Evolutionary conservation across 2,888 invertebrate species (phyloP), one percentile per base, ranked within the genome.

Genomic region (Atethmia centrago): DNA sequence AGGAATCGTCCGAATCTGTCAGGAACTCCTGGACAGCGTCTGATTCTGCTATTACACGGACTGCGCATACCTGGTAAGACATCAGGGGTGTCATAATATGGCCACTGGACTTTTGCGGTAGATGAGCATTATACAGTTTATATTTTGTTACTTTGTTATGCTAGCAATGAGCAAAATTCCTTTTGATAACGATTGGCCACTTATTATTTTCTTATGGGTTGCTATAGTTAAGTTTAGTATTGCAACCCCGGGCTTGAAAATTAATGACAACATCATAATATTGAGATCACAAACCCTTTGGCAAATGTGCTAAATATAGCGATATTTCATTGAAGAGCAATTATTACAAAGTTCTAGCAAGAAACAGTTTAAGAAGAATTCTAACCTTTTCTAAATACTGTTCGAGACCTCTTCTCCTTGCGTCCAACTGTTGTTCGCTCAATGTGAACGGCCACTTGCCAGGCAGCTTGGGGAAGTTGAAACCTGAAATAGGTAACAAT

Each of bases 371-470:
- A 12, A 12, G 7, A 36, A 19, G 40, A 40, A 1, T 40, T 40
- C 8, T 28, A 55, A 95, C 97, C 97, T 99, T 99, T 95, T 99
- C 99, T 92, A 99, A 97, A 97, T 99, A 99, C 95, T 99, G 99
- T 94, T 99, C 99, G 62, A 99, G 97, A 0, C 99, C 99, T 85
- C 99, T 97, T 81, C 99, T 97, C 78, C 99, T 97, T 0, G 98
- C 98, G 94, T 99, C 99, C 79, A 99, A 95, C 93, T 99, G 99
- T 92, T 99, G 99, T 90, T 99, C 99, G 92, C 99, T 99, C 88
- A 99, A 97, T 92, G 98, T 98, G 93, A 99, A 99, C 71, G 99
- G 99, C 99, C 99, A 99, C 95, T 99, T 99, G 75, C 99, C 99
- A 0, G 99, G 99, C 87, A 99, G 94, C 95, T 99, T 99, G 0